Evolutionary conservation across 2,797 vertebrate genomes (phyloP), one percentile per base, ranked within the genome.

Genomic region (Acestrorhynchus altus): DNA sequence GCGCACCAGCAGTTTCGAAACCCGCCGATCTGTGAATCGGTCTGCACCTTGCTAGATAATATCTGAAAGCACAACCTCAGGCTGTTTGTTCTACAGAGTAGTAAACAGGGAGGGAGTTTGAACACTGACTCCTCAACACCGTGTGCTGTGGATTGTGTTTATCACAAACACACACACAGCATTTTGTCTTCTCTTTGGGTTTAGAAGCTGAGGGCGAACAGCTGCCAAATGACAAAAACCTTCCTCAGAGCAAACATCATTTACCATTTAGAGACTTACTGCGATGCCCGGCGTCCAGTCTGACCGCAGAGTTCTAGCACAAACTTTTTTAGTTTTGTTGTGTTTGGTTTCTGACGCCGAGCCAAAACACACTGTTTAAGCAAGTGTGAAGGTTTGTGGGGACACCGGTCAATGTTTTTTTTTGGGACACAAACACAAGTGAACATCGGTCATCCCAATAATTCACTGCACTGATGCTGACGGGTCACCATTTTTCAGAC

Each of bases 161-260:
- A 61, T 31, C 31, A 1, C 57, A 31, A n/a, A 60, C 16, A 60
- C 26, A 28, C 56, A 28, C 0, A 28, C 0, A 13, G 9, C 24
- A 31, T 31, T 59, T 28, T 31, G 57, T n/a, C 16, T 18, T 39
- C 8, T 61, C 31, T 61, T 20, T 61, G 31, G 59, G 59, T 31
- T 35, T 35, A 2, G n/a, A 20, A 61, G 59, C 28, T 35, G 28
- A 40, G 26, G 59, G 59, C n/a, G 24, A 61, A 35, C 12, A 15
- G 16, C 26, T 0, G 13, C 4, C 16, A 4, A n/a, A 10, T 2
- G 15, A 20, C 31, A 39, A 61, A 35, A 61, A 61, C 59, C 59
- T 61, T 61, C 59, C 59, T 61, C 59, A 35, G 31, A 61, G 59
- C 59, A 61, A 61, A 61, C n/a, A 31, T 61, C 59, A n/a, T 61